Evolutionary conservation across 2,113 vertebrate genomes (phyloP).

Genomic region (Menidia beryllina): DNA sequence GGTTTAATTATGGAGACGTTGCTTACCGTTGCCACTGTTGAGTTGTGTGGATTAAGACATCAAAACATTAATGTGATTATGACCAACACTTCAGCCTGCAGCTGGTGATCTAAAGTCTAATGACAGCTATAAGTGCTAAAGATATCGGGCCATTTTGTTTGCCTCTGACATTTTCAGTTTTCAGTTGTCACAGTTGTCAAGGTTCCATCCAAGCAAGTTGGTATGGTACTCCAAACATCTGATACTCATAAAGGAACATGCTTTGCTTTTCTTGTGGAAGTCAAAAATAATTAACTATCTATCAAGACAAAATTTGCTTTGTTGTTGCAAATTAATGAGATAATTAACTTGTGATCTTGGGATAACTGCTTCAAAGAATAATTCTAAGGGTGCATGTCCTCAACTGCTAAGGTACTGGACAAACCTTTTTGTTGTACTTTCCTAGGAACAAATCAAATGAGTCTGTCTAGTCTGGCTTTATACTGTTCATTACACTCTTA

Average conservation of each 20-base stretch:
- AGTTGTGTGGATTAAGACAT: neutral
- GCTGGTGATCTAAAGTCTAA: neutral
- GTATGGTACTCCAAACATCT: constrained; percentile 1
- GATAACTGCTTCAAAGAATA: constrained; percentile 1
- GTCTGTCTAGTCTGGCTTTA: neutral
- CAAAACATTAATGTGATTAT: neutral
- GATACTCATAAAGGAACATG: constrained; percentile 5
- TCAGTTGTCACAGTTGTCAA: constrained; percentile 6
- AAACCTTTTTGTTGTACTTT: neutral
- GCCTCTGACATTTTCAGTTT: constrained; percentile 21
- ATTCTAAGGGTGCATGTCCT: neutral
- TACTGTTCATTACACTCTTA: neutral
- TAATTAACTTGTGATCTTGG: constrained; percentile 10
- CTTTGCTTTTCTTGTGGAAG: constrained; percentile 4
- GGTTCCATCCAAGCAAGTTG: constrained; percentile 1
- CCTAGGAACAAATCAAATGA: too few relatives aligned
- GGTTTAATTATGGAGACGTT: neutral
- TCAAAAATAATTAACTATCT: constrained; percentile 12
- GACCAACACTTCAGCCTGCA: neutral
- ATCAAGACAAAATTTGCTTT: constrained; percentile 1
- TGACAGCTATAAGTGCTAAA: neutral
- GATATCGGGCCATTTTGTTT: constrained; percentile 16
- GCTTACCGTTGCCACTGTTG: neutral
- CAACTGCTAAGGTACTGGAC: neutral
- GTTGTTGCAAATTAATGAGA: constrained; percentile 6